Evolutionary conservation across 2,797 vertebrate genomes (phyloP).

Genomic region (Hydrocynus forskahlii): DNA sequence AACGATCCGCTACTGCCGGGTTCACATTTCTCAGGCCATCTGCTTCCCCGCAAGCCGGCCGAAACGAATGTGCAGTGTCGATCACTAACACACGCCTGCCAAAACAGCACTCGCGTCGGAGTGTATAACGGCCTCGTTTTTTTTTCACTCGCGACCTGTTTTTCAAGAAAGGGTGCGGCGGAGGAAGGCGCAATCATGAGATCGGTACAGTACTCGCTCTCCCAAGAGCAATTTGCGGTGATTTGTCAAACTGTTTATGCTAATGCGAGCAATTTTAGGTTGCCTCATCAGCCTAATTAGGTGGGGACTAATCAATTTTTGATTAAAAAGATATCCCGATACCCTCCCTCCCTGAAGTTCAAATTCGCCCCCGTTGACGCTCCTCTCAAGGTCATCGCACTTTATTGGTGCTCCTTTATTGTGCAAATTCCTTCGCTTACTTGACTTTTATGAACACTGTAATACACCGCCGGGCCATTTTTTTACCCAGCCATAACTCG

Average conservation of each 20-base stretch:
- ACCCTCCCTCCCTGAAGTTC: slow-evolving; percentile 8
- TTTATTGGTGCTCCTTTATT: slow-evolving; percentile 10
- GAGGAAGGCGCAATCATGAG: slow-evolving; percentile 22
- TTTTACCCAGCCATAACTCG: background rate
- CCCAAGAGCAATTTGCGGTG: slow-evolving; percentile 37
- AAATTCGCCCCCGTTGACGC: slow-evolving; percentile 1
- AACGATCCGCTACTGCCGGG: background rate
- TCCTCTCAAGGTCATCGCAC: slow-evolving; percentile 27
- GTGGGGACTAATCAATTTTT: slow-evolving; percentile 64
- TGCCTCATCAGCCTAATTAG: slow-evolving; percentile 70
- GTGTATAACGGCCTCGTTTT: slow-evolving; percentile 26
- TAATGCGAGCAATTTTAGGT: slow-evolving; percentile 60
- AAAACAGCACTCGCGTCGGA: slow-evolving; percentile 28
- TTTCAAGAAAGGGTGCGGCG: background rate
- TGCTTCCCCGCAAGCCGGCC: background rate
- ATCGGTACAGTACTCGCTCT: slow-evolving; percentile 1
- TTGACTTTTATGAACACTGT: slow-evolving; percentile 25
- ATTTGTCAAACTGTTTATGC: slow-evolving; percentile 63
- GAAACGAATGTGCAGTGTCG: slow-evolving; percentile 27
- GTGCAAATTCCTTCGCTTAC: background rate
- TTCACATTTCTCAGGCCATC: slow-evolving; percentile 15
- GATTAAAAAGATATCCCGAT: slow-evolving; percentile 31
- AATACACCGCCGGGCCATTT: slow-evolving; percentile 4
- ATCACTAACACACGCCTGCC: slow-evolving; percentile 22
- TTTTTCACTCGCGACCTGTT: slow-evolving; percentile 13